A percentile compares a stretch with the other conserved stretches of the same genome.
These are phyloP conservation scores for Echeneis naucrates DNA, from an alignment of 2,797 vertebrate genomes.

Conservation along the genomic window DNA sequence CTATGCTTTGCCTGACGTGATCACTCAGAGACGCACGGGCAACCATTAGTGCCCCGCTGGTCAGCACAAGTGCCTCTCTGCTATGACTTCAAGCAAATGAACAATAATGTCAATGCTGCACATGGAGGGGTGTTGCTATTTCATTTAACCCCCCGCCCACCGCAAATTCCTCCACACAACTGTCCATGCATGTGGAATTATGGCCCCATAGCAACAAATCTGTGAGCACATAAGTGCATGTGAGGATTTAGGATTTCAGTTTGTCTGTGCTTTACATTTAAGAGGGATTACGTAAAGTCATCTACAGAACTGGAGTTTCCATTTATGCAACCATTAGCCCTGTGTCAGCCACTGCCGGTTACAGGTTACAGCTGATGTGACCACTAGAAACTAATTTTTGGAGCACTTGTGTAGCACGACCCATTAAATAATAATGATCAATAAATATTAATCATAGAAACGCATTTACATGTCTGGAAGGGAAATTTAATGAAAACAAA, in stretches of 20 bases:
- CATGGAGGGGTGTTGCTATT: neutral
- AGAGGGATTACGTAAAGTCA: neutral
- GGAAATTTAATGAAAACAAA: too few relatives aligned
- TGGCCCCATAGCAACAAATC: neutral
- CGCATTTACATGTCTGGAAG: too few relatives aligned
- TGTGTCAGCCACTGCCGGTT: too few relatives aligned
- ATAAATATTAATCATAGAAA: too few relatives aligned
- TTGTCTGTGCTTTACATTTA: neutral
- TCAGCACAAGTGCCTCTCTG: conserved; percentile 15
- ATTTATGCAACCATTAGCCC: too few relatives aligned
- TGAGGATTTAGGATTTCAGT: neutral
- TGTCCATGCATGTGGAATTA: neutral
- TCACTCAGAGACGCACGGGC: conserved; percentile 16
- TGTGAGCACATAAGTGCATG: neutral
- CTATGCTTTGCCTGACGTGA: conserved; percentile 42
- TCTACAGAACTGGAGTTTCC: too few relatives aligned
- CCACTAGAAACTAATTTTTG: too few relatives aligned
- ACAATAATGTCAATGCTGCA: conserved; percentile 20
- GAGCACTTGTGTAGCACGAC: too few relatives aligned
- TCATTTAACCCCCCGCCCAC: too few relatives aligned
- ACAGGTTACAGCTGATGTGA: too few relatives aligned
- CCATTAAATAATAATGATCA: too few relatives aligned
- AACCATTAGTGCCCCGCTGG: conserved; percentile 42
- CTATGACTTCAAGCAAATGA: conserved; percentile 26
- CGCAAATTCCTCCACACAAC: neutral